A percentile compares a stretch with the other conserved stretches of the same genome.
Evolutionary conservation across 2,888 invertebrate species (phyloP).

Genomic region (Drosophila demipolita): DNA sequence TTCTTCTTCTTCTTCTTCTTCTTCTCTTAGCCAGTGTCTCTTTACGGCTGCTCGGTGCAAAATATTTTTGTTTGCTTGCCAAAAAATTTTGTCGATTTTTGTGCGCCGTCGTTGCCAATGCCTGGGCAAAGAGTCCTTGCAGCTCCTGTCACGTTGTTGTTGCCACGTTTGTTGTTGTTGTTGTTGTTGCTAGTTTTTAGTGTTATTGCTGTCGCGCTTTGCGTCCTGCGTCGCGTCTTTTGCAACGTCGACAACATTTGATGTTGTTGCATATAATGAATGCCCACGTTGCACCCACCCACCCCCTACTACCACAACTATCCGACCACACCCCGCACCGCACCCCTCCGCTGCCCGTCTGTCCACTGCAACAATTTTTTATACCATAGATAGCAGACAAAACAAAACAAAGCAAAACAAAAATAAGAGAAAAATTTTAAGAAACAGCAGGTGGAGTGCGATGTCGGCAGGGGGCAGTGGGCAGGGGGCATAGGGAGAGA

Average conservation of each 20-base stretch:
- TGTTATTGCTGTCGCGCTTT: constrained; percentile 75
- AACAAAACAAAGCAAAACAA: constrained; percentile 28
- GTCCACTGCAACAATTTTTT: constrained; percentile 67
- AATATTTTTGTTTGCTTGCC: constrained; percentile 74
- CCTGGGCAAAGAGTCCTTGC: constrained; percentile 53
- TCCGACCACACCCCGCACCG: not conserved
- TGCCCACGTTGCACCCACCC: constrained; percentile 44
- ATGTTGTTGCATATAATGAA: constrained; percentile 79
- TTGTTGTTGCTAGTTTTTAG: constrained; percentile 70
- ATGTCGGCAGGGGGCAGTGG: too few species aligned
- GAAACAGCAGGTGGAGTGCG: constrained; percentile 9
- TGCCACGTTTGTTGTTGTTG: constrained; percentile 23
- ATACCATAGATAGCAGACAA: constrained; percentile 62
- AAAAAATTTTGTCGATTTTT: constrained; percentile 70
- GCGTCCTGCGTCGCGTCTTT: constrained; percentile 70
- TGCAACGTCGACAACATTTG: constrained; percentile 78
- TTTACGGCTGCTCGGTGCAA: constrained; percentile 70
- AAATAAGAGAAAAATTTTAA: constrained; percentile 16
- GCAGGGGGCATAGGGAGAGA: not conserved
- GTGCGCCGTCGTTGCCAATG: constrained; percentile 57
- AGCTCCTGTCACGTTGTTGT: constrained; percentile 23
- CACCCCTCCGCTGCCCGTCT: not conserved
- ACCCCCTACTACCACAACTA: not conserved
- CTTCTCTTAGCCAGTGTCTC: constrained; percentile 39
- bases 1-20: constrained; percentile 1